Conservation (phyloP, 2,113 vertebrate species). For the Atractosteus spatula region DNA sequence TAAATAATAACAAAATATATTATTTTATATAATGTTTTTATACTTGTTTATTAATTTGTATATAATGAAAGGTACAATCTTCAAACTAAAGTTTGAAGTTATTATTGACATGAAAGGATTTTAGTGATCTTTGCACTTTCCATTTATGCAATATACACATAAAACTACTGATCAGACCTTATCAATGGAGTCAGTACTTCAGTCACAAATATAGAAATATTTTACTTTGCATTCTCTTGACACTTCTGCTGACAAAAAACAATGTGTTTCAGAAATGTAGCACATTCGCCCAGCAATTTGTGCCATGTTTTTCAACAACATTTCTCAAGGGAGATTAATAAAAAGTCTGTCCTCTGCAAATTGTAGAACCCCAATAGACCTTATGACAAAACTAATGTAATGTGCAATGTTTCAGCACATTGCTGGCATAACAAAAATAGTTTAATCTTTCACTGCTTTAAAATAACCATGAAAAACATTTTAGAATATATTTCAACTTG, state of each 20-base stretch:
- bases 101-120: no score
- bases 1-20: no score
- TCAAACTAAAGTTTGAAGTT: no score
- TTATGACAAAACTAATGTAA: slow-evolving; percentile 31
- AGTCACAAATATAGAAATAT: slow-evolving; percentile 1
- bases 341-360: slow-evolving; percentile 31
- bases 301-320: slow-evolving; percentile 17
- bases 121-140: background rate
- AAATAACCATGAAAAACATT: no score
- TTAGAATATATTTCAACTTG: no score
- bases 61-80: no score
- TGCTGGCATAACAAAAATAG: slow-evolving; percentile 28
- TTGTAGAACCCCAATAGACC: slow-evolving; percentile 25
- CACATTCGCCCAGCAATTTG: slow-evolving; percentile 33
- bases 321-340: slow-evolving; percentile 27
- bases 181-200: background rate
- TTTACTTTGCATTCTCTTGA: slow-evolving; percentile 32
- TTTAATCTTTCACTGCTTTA: slow-evolving; percentile 25
- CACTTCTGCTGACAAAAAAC: slow-evolving; percentile 37
- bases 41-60: no score
- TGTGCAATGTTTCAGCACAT: slow-evolving; percentile 30
- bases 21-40: no score
- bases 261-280: slow-evolving; percentile 27
- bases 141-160: background rate
- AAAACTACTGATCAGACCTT: background rate